phyloP scores from a whole-genome alignment of 2,113 vertebrate species.

The Cacatua alba region DNA sequence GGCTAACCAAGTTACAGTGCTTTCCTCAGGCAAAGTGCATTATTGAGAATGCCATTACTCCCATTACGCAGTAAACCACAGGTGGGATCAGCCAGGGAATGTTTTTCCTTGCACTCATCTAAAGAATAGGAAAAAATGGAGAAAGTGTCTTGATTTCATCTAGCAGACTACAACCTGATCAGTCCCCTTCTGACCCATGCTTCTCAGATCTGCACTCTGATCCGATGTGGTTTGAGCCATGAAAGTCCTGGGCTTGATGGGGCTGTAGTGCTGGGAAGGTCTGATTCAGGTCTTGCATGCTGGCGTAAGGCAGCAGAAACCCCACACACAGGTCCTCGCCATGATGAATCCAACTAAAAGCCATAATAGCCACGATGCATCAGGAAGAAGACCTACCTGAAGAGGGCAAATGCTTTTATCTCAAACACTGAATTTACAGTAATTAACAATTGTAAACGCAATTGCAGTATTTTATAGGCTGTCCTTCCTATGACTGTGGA shows the following conservation, averaged over 20 bases:
- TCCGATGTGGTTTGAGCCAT: not conserved
- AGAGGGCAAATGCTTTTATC: not conserved
- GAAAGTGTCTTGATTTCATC: not conserved
- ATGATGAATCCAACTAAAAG: not conserved
- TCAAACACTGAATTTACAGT: not conserved
- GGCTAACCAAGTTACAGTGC: not conserved
- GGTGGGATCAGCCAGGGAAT: not conserved
- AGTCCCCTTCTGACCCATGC: accelerated
- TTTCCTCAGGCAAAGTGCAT: not conserved
- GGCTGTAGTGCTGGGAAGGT: not conserved
- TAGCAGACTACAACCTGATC: not conserved
- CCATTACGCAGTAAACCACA: not conserved
- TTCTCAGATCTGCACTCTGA: not conserved
- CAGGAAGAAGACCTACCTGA: not conserved
- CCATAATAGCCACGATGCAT: accelerated
- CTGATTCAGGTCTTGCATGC: accelerated
- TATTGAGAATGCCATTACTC: not conserved
- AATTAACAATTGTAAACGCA: slow-evolving; percentile 53
- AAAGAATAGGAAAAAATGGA: not conserved
- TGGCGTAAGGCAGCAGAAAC: not conserved
- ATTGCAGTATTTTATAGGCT: not conserved
- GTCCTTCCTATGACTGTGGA: not conserved
- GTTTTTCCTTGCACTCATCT: not conserved
- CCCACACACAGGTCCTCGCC: accelerated
- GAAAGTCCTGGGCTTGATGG: not conserved